Percentiles rank a stretch among this genome's conserved stretches.
Evolutionary conservation across 2,113 vertebrate genomes (phyloP).

Genomic region (Brachyistius frenatus): DNA sequence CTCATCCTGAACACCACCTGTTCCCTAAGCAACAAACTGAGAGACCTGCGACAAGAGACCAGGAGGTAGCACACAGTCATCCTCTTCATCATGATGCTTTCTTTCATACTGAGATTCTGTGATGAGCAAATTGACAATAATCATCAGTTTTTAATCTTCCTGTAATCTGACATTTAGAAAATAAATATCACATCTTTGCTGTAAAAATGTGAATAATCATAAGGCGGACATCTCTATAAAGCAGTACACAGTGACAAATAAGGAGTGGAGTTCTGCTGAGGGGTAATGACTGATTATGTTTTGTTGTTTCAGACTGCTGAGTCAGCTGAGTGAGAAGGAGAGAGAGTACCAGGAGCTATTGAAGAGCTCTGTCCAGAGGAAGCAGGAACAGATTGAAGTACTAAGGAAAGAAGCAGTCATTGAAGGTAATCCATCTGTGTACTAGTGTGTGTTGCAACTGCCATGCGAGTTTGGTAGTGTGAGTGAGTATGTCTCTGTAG

Average conservation of each 20-base stretch:
- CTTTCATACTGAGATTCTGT: background rate
- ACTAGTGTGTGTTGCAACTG: background rate
- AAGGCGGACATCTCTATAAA: background rate
- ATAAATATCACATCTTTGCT: background rate
- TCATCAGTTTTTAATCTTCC: background rate
- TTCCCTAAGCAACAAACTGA: conserved; percentile 79
- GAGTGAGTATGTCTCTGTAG: background rate
- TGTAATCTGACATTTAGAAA: background rate
- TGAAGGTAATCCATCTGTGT: conserved; percentile 56
- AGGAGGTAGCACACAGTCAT: conserved; percentile 76
- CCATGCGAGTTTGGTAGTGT: background rate
- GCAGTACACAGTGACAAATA: background rate
- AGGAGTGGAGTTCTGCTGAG: conserved; percentile 40
- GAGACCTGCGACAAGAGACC: conserved; percentile 82
- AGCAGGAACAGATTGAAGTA: conserved; percentile 70
- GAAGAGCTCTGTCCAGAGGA: conserved; percentile 66
- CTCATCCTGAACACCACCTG: conserved; percentile 37
- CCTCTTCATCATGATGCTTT: background rate
- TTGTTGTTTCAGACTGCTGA: conserved; percentile 84
- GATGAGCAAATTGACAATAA: background rate
- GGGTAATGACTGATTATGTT: conserved; percentile 38
- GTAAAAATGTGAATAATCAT: background rate
- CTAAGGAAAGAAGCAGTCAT: conserved; percentile 27
- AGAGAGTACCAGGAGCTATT: conserved; percentile 86
- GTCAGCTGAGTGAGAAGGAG: conserved; percentile 87